Evolutionary conservation across 2,113 vertebrate species (phyloP).

Genomic region (Laticauda laticaudata): DNA sequence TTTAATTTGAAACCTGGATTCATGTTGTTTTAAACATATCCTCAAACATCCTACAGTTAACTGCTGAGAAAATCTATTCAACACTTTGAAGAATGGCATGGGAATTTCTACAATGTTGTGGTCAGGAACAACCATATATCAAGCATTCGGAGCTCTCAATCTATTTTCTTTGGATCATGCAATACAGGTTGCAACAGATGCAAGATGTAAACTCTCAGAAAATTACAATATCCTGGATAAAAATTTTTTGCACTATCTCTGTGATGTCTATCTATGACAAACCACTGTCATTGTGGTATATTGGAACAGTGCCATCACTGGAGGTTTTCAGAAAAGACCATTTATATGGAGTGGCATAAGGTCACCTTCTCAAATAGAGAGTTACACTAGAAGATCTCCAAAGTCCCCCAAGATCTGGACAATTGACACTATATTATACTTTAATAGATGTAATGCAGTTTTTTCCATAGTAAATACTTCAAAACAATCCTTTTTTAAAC

Average conservation of each 20-base stretch:
- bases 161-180: neutral
- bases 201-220: neutral
- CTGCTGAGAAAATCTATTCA: neutral
- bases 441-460: neutral
- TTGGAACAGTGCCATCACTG: neutral
- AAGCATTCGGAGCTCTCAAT: neutral
- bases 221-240: neutral
- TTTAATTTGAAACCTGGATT: conserved; percentile 20
- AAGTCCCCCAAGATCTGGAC: neutral
- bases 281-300: neutral
- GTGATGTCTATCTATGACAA: neutral
- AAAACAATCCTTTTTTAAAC: neutral
- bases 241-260: neutral
- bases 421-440: neutral
- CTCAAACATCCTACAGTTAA: neutral
- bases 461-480: neutral
- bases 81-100: neutral
- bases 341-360: no score
- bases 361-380: no score
- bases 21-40: neutral
- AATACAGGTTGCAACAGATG: neutral
- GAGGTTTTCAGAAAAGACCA: no score
- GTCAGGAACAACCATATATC: neutral
- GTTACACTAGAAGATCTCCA: no score
- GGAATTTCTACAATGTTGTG: neutral